A percentile compares a stretch with the other conserved stretches of the same genome.
Conservation (phyloP, 2,797 vertebrate species). For the Vipera ursinii region DNA sequence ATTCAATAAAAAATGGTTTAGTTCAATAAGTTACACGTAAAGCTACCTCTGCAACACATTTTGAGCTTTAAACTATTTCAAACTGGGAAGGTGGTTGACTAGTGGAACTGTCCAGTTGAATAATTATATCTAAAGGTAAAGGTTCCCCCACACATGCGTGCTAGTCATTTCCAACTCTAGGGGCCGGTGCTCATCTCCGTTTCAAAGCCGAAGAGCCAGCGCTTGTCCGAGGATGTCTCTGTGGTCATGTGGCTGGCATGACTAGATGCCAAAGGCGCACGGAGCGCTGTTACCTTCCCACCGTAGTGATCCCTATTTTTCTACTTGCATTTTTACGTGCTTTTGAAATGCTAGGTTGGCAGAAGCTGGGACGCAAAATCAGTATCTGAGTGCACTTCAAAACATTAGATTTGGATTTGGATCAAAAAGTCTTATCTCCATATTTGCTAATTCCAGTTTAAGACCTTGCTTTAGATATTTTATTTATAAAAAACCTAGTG, state of each 20-base stretch:
- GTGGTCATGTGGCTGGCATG: no score
- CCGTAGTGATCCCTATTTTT: no score
- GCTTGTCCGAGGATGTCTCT: no score
- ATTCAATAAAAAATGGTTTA: not conserved
- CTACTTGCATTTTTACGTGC: no score
- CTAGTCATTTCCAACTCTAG: no score
- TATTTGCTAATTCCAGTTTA: not conserved
- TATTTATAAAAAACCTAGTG: not conserved
- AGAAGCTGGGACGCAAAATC: not conserved
- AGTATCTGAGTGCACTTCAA: not conserved
- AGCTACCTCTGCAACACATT: not conserved
- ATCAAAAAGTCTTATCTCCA: not conserved
- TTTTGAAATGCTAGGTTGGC: no score
- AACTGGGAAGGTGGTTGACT: not conserved
- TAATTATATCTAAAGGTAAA: not conserved
- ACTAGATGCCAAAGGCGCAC: no score
- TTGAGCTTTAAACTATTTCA: no score
- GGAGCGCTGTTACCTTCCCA: no score
- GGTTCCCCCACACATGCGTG: no score
- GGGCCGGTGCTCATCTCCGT: no score
- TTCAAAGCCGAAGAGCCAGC: no score
- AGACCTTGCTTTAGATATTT: not conserved
- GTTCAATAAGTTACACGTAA: not conserved
- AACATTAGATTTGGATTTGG: not conserved
- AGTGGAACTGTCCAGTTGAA: not conserved